phyloP scores from a whole-genome alignment of 2,888 invertebrate genomes.

The Lithophane socia region DNA sequence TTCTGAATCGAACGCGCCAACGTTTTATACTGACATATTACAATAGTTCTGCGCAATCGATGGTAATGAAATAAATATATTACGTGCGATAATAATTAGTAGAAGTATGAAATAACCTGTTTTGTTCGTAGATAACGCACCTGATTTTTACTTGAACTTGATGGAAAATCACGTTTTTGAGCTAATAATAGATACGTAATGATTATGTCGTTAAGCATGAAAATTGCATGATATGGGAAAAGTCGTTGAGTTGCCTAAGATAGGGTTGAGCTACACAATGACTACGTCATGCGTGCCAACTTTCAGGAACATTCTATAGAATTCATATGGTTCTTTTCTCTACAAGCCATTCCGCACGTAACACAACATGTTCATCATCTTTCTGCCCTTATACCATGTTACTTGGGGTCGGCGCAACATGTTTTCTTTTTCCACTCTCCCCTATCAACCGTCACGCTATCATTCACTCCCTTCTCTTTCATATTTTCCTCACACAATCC shows the following conservation, averaged over 20 bases:
- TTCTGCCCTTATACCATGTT: too few relatives aligned
- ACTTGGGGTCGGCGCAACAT: too few relatives aligned
- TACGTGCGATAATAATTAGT: conserved; percentile 26
- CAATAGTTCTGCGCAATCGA: conserved; percentile 41
- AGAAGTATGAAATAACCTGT: conserved; percentile 14
- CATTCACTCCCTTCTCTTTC: too few relatives aligned
- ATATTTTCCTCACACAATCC: too few relatives aligned
- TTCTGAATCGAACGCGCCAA: neutral
- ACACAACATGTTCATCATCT: neutral
- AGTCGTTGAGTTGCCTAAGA: neutral
- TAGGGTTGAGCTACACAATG: neutral
- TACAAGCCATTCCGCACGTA: neutral
- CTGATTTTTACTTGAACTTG: neutral
- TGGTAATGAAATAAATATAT: conserved; percentile 25
- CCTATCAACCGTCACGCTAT: too few relatives aligned
- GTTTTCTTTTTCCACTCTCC: too few relatives aligned
- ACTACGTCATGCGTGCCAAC: neutral
- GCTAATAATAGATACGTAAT: neutral
- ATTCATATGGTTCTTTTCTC: neutral
- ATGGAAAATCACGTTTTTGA: conserved; percentile 31
- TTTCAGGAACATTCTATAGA: neutral
- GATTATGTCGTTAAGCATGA: neutral
- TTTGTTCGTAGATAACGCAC: conserved; percentile 1
- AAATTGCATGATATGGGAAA: neutral
- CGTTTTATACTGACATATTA: conserved; percentile 55